phyloP scores from a whole-genome alignment of 2,113 vertebrate genomes.

The Ibidorhyncha struthersii region DNA sequence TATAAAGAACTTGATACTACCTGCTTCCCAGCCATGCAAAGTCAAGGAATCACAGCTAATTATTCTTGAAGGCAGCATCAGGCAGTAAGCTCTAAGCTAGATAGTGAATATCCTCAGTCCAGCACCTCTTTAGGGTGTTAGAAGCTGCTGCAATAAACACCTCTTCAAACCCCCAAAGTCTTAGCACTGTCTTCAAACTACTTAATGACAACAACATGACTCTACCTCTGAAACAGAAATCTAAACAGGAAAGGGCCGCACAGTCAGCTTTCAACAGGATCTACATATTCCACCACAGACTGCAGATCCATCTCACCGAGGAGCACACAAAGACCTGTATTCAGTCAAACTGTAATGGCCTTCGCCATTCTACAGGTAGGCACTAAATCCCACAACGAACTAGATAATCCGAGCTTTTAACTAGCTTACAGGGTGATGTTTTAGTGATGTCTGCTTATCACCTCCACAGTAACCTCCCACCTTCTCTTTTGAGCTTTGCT shows the following conservation, averaged over 20 bases:
- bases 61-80: not conserved
- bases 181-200: not conserved
- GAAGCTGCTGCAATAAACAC: not conserved
- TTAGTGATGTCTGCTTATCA: not conserved
- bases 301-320: not conserved
- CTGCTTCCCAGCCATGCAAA: not conserved
- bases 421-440: not conserved
- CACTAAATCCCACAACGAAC: not conserved
- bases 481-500: not conserved
- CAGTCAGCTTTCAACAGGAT: not conserved
- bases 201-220: accelerated
- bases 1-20: not conserved
- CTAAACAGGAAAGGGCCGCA: not conserved
- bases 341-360: accelerated
- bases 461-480: not conserved
- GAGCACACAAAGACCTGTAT: not conserved
- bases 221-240: not conserved
- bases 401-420: not conserved
- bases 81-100: not conserved
- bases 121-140: not conserved
- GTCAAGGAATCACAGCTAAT: not conserved
- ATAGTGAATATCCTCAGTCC: not conserved
- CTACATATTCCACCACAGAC: not conserved
- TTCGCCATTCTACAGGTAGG: not conserved
- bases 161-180: not conserved